Conservation (phyloP, 2,888 invertebrate species). For the Pristionchus japonicus region DNA sequence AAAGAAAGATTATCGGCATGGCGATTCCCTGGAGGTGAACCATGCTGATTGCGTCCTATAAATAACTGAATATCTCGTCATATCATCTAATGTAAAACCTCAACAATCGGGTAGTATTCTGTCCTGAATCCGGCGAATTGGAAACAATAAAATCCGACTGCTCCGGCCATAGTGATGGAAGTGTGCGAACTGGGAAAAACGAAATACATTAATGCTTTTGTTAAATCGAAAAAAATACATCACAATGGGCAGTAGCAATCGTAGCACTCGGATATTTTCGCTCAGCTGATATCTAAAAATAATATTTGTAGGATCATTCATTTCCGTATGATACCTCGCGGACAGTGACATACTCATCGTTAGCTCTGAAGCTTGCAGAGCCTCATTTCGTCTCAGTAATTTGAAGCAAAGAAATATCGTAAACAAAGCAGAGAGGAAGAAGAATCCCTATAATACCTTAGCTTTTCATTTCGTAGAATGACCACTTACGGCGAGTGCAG, state of each 20-base stretch:
- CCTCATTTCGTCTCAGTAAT: background rate
- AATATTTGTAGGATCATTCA: too few species aligned
- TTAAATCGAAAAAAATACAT: background rate
- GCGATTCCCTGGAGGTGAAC: background rate
- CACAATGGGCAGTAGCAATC: background rate
- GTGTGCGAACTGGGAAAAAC: background rate
- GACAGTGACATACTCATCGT: background rate
- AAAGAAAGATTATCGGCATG: background rate
- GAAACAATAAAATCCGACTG: background rate
- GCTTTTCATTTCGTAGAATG: too few species aligned
- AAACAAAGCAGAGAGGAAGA: background rate
- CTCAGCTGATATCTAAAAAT: background rate
- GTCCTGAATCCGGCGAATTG: background rate
- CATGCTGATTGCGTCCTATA: background rate
- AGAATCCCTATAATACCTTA: background rate
- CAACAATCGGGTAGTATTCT: background rate
- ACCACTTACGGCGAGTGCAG: too few species aligned
- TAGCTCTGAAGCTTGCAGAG: background rate
- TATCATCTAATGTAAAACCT: background rate
- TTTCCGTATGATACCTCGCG: background rate
- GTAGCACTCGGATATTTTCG: background rate
- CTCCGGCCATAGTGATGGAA: background rate
- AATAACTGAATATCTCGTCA: background rate
- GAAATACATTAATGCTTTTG: too few species aligned
- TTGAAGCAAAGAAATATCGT: background rate